phyloP scores from a whole-genome alignment of 2,797 vertebrate species.

The Momotus momota region DNA sequence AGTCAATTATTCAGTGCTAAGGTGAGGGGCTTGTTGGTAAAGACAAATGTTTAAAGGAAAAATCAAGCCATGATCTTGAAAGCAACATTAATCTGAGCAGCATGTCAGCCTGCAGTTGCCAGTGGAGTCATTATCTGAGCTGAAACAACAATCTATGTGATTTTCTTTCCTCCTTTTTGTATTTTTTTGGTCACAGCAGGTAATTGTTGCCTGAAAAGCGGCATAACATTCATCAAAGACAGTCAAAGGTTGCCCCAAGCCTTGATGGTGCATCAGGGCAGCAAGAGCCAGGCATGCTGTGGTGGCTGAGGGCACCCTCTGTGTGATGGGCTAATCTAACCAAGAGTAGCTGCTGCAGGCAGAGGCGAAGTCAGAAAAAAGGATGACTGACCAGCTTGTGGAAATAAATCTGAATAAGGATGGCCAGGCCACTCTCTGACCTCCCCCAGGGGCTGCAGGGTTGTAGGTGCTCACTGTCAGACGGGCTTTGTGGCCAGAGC shows the following conservation, averaged over 20 bases:
- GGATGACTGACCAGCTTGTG: background rate
- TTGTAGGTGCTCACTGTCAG: background rate
- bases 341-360: background rate
- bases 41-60: slow-evolving; percentile 50
- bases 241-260: background rate
- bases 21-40: slow-evolving; percentile 36
- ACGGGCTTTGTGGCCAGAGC: background rate
- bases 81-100: slow-evolving; percentile 37
- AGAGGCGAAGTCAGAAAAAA: background rate
- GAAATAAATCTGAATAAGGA: background rate
- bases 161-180: slow-evolving; percentile 25
- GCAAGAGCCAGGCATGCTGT: background rate
- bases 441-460: background rate
- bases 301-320: fast-evolving
- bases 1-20: slow-evolving; percentile 17
- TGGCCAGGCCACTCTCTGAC: background rate
- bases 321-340: fast-evolving
- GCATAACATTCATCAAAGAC: background rate
- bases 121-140: slow-evolving; percentile 6
- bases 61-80: slow-evolving; percentile 30
- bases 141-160: slow-evolving; percentile 35
- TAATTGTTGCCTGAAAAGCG: background rate
- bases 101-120: background rate
- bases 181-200: slow-evolving; percentile 17
- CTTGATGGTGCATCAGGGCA: fast-evolving